Percentiles rank a stretch among this genome's conserved stretches.
Evolutionary conservation across 2,888 invertebrate species (phyloP).

Genomic region (Mesorhabditis belari): DNA sequence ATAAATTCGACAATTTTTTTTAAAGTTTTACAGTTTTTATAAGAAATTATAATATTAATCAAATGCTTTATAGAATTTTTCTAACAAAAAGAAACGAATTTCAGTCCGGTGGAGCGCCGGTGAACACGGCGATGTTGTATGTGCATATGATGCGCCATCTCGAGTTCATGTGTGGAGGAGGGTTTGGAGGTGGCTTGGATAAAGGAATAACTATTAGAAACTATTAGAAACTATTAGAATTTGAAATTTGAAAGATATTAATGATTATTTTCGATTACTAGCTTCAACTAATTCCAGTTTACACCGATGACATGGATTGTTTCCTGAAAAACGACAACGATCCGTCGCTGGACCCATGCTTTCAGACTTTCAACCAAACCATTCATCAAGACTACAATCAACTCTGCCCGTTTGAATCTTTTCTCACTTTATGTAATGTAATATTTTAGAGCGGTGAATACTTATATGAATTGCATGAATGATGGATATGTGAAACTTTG

Average conservation of each 20-base stretch:
- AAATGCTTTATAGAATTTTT: slow-evolving; percentile 11
- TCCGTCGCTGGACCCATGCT: not conserved
- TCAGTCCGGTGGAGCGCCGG: slow-evolving; percentile 13
- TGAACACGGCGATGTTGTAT: slow-evolving; percentile 22
- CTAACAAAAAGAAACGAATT: slow-evolving; percentile 10
- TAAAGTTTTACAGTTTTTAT: not conserved
- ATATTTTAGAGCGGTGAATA: not conserved
- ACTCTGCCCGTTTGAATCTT: not conserved
- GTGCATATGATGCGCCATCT: slow-evolving; percentile 28
- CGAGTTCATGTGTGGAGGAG: slow-evolving; percentile 29
- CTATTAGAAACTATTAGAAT: not conserved
- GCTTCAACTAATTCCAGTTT: no score
- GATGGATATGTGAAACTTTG: not conserved
- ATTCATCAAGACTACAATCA: not conserved
- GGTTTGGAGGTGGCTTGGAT: slow-evolving; percentile 17
- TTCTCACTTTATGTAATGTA: not conserved
- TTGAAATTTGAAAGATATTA: no score
- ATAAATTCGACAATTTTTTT: not conserved
- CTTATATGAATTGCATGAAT: not conserved
- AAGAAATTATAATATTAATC: no score
- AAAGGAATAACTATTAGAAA: not conserved
- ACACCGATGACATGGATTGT: not conserved
- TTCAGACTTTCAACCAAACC: not conserved
- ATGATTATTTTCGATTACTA: no score
- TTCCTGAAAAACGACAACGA: not conserved